phyloP scores from a whole-genome alignment of 2,113 vertebrate genomes.

The Leuciscus idus region DNA sequence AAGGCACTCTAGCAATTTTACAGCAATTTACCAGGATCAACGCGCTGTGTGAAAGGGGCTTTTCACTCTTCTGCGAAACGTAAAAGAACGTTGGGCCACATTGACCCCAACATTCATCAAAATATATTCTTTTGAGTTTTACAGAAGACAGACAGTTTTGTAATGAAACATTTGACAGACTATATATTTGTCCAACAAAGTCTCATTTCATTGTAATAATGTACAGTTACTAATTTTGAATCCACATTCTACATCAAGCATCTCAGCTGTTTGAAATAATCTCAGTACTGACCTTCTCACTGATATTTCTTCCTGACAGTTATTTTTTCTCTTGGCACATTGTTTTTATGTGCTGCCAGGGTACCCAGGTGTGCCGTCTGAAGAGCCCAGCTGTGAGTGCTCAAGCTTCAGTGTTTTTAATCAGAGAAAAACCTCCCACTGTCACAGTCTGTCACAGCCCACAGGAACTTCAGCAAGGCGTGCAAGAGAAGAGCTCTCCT shows the following conservation, averaged over 20 bases:
- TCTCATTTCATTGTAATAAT: neutral
- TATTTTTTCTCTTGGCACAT: slow-evolving; percentile 46
- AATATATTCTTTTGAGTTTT: neutral
- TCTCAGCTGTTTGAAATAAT: slow-evolving; percentile 41
- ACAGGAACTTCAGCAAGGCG: slow-evolving; percentile 67
- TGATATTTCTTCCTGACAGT: slow-evolving; percentile 32
- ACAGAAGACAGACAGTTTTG: neutral
- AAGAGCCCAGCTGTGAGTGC: slow-evolving; percentile 74
- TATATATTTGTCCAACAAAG: neutral
- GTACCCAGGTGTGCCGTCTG: slow-evolving; percentile 73
- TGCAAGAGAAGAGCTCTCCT: slow-evolving; percentile 36
- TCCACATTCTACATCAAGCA: slow-evolving; percentile 18
- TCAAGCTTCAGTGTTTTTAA: slow-evolving; percentile 70
- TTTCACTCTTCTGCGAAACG: neutral
- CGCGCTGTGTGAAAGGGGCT: no score
- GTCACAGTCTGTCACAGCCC: slow-evolving; percentile 76
- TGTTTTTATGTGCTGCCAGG: slow-evolving; percentile 55
- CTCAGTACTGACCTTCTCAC: slow-evolving; percentile 44
- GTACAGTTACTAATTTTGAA: slow-evolving; percentile 8
- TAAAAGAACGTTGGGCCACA: neutral
- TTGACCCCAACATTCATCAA: neutral
- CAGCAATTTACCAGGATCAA: no score
- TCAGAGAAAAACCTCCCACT: slow-evolving; percentile 57
- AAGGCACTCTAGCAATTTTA: no score
- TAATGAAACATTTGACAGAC: neutral